Evolutionary conservation across 2,797 vertebrate genomes (phyloP).

Genomic region (Phoxinus dragarum): DNA sequence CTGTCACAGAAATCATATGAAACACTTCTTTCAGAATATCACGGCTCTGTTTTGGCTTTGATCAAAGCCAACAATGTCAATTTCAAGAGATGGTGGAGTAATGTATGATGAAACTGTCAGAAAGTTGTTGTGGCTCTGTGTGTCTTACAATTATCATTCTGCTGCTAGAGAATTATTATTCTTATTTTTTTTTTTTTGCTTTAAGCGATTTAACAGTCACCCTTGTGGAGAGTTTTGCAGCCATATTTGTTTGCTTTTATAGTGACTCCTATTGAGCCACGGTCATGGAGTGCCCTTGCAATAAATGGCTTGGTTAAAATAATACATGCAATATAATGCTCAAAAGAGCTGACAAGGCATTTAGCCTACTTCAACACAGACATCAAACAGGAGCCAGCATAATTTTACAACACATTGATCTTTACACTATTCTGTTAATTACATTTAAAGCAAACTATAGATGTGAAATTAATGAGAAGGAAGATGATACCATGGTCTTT

Average conservation of each 20-base stretch:
- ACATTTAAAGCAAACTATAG: constrained; percentile 82
- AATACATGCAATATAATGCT: constrained; percentile 61
- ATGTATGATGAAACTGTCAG: constrained; percentile 85
- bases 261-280: constrained; percentile 47
- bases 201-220: constrained; percentile 65
- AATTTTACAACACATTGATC: constrained; percentile 85
- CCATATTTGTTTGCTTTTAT: constrained; percentile 55
- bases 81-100: constrained; percentile 78
- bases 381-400: constrained; percentile 64
- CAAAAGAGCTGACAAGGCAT: constrained; percentile 69
- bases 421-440: constrained; percentile 84
- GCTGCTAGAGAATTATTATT: constrained; percentile 60
- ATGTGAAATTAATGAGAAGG: constrained; percentile 82
- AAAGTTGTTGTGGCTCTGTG: constrained; percentile 79
- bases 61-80: constrained; percentile 83
- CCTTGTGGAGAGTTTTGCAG: not conserved
- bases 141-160: constrained; percentile 80
- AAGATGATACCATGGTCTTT: constrained; percentile 68
- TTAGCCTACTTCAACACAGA: constrained; percentile 61
- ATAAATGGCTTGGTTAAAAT: constrained; percentile 59
- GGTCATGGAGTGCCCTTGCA: constrained; percentile 54
- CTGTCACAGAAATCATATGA: constrained; percentile 80
- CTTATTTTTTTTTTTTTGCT: constrained; percentile 40
- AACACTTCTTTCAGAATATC: constrained; percentile 78
- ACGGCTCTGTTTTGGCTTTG: constrained; percentile 77